Base-by-base conservation (phyloP, 2,797 vertebrate genomes). In the Premnoplex brunnescens region DNA sequence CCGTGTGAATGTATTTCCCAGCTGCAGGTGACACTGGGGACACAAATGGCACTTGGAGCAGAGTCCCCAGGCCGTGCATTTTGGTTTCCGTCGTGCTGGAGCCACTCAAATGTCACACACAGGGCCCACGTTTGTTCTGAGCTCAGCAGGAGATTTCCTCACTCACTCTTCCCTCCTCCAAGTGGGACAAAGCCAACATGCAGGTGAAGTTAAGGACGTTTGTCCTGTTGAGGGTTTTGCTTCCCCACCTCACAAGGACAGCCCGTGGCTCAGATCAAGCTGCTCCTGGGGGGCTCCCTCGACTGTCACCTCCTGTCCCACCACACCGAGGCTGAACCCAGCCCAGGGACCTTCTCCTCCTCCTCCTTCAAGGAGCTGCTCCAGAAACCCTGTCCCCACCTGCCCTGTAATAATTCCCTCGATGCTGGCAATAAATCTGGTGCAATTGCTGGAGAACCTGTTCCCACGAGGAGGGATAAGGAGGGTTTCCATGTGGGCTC, bases 161-260 rank as follows among this genome's bases (percentile, higher is more conserved):
- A 67, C 27, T 1, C 3, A 0, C 32, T 15, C 6, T 4, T 62
- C 60, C 82, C 60, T 71, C 27, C 79, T 52, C 20, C 11, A 1
- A 3, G 12, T 2, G 49, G 59, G 60, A 44, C 7, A 10, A 48
- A 59, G 23, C 22, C 82, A 8, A 16, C 22, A 14, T 4, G 21
- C 26, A 3, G 26, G 26, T 20, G 23, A 27, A 26, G 14, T 5
- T 24, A 4, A 21, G 28, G 13, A 20, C 0, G 0, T 7, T 13
- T 72, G 22, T 27, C 30, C 37, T n/a, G 32, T 12, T 5, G 41
- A 16, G 64, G 5, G 2, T 28, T 93, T 46, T 39, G 11, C 3
- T 54, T 44, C 28, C 41, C 0, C 1, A 3, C 12, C 30, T 22
- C 14, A 7, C 54, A 34, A 32, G 10, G 37, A 32, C 56, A 54